Evolutionary conservation across 2,797 vertebrate species (phyloP).

Genomic region (Aphelocoma californica): DNA sequence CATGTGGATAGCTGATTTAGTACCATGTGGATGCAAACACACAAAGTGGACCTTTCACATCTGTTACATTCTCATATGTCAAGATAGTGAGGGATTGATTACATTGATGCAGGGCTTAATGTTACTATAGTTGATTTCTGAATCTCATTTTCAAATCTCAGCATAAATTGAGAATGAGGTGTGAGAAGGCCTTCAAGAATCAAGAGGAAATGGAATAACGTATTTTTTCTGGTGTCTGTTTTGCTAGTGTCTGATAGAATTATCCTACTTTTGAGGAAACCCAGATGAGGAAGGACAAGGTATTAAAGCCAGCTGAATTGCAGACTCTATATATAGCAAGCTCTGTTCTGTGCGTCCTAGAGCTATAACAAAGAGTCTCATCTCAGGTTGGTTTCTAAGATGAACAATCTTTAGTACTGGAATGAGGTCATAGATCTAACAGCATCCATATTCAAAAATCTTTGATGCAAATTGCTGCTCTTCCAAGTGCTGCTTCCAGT

Average conservation of each 20-base stretch:
- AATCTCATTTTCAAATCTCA: background rate
- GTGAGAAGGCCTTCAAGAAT: background rate
- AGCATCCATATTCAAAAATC: background rate
- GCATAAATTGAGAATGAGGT: background rate
- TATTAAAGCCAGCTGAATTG: conserved; percentile 15
- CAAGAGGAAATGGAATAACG: background rate
- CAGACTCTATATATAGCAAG: background rate
- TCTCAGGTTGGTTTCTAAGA: background rate
- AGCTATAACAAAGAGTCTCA: background rate
- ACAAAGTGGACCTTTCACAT: background rate
- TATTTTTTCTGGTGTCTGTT: background rate
- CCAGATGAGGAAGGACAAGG: background rate
- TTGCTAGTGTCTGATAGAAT: background rate
- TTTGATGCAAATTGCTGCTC: background rate
- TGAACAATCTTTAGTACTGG: background rate
- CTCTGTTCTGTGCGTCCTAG: background rate
- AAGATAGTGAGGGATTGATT: background rate
- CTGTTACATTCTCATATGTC: background rate
- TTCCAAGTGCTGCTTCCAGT: background rate
- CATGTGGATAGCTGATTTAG: background rate
- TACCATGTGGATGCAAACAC: background rate
- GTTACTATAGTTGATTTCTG: background rate
- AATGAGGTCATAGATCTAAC: conserved; percentile 15
- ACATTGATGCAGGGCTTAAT: background rate
- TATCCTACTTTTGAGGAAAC: background rate